phyloP scores from a whole-genome alignment of 35 echinoderm and acorn worm species.

The Apostichopus parvimensis region DNA sequence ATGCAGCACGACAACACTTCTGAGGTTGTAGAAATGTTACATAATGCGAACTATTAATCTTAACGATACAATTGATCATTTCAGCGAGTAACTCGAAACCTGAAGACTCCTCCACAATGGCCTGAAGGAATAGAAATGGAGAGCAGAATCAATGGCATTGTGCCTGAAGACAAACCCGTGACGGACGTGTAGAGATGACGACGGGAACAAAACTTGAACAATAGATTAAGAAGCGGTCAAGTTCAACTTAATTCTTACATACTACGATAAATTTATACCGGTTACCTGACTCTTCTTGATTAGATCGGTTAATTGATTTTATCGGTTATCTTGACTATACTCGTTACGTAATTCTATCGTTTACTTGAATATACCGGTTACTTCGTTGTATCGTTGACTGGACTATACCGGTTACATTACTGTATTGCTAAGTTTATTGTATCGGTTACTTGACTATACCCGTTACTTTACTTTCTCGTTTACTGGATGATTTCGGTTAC shows the following conservation, averaged over 20 bases:
- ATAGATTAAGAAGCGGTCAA: not conserved
- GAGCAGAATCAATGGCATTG: constrained; percentile 50
- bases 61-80: not conserved
- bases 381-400: not conserved
- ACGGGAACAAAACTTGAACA: not conserved
- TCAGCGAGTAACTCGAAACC: constrained; percentile 50
- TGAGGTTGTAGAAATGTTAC: too few relatives aligned
- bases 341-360: constrained; percentile 7
- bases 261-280: constrained; percentile 2
- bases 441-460: too few relatives aligned
- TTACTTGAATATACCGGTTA: constrained; percentile 14
- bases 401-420: too few relatives aligned
- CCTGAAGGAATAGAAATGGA: constrained; percentile 31
- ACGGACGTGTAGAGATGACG: constrained; percentile 49
- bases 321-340: constrained; percentile 3
- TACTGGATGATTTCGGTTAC: too few relatives aligned
- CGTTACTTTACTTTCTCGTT: too few relatives aligned
- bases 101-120: constrained; percentile 64
- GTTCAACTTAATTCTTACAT: not conserved
- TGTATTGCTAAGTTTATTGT: too few relatives aligned
- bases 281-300: constrained; percentile 6
- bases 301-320: constrained; percentile 1
- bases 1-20: too few relatives aligned
- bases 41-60: too few relatives aligned
- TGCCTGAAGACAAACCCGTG: constrained; percentile 55